Evolutionary conservation across 2,797 vertebrate genomes (phyloP).

Genomic region (Hydrophis major): DNA sequence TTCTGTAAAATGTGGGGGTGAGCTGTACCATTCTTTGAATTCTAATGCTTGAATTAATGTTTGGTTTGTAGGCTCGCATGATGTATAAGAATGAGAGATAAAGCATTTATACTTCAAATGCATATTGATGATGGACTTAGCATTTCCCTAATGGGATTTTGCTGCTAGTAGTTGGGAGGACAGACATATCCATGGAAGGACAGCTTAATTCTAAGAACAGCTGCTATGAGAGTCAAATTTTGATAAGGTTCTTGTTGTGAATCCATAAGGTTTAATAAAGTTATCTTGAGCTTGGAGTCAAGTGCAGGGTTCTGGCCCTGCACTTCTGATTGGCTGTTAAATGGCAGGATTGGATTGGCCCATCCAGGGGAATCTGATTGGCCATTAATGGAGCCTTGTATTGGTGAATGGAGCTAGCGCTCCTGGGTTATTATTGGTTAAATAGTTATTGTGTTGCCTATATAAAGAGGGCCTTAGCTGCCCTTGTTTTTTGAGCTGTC

Average conservation of each 20-base stretch:
- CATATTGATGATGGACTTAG: background rate
- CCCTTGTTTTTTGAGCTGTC: no score
- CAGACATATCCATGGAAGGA: background rate
- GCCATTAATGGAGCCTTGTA: no score
- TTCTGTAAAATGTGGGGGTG: background rate
- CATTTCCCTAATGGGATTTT: background rate
- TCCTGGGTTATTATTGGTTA: no score
- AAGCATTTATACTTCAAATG: background rate
- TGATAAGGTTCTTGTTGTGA: background rate
- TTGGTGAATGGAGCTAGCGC: no score
- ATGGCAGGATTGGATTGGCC: no score
- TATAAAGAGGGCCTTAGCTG: no score
- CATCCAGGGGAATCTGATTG: no score
- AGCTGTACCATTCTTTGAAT: background rate
- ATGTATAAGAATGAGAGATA: background rate
- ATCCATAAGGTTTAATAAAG: no score
- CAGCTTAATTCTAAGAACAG: background rate
- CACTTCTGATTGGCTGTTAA: no score
- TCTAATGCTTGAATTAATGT: background rate
- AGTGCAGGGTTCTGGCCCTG: no score
- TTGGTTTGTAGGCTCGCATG: background rate
- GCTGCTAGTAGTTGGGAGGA: background rate
- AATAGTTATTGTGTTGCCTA: no score
- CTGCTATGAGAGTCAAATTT: background rate
- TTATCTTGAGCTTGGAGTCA: no score